Percentiles rank a stretch among this genome's conserved stretches.
phyloP scores from a whole-genome alignment of 2,797 vertebrate species.

The Salmo trutta region DNA sequence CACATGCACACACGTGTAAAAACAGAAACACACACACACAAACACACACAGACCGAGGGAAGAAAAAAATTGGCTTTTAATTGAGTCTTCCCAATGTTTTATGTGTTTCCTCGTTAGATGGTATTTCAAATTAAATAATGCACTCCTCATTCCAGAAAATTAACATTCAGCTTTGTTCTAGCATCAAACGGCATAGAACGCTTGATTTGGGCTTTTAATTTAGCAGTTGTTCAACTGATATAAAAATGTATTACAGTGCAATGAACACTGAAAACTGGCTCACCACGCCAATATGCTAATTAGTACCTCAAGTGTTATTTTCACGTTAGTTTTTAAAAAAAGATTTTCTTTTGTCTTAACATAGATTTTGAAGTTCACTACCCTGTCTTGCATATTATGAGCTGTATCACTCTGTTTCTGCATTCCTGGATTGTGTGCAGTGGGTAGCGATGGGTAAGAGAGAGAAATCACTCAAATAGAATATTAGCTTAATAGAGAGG shows the following conservation, averaged over 20 bases:
- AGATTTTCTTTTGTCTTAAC: not conserved
- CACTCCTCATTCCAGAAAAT: conserved; percentile 37
- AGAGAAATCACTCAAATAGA: not conserved
- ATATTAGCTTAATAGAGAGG: not conserved
- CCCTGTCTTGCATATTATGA: not conserved
- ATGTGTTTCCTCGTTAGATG: conserved; percentile 28
- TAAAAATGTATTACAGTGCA: conserved; percentile 34
- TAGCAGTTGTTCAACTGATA: conserved; percentile 48
- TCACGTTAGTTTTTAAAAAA: conserved; percentile 1
- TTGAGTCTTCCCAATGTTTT: conserved; percentile 40
- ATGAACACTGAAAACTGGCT: conserved; percentile 22
- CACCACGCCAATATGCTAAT: conserved; percentile 44
- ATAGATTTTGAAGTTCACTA: not conserved
- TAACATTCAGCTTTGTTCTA: conserved; percentile 50
- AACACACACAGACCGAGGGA: conserved; percentile 18
- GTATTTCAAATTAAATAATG: conserved; percentile 48
- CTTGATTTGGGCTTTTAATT: conserved; percentile 58
- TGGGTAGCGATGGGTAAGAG: not conserved
- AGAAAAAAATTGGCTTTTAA: conserved; percentile 40
- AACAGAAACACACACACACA: conserved; percentile 6
- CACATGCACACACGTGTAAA: not conserved
- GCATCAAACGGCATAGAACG: conserved; percentile 42
- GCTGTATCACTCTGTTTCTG: not conserved
- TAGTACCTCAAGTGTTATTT: conserved; percentile 30
- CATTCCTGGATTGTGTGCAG: not conserved